Percentiles rank a stretch among this genome's conserved stretches.
These are phyloP conservation scores for Vireo griseus DNA, from an alignment of 2,797 vertebrate genomes.

Conservation along the genomic window DNA sequence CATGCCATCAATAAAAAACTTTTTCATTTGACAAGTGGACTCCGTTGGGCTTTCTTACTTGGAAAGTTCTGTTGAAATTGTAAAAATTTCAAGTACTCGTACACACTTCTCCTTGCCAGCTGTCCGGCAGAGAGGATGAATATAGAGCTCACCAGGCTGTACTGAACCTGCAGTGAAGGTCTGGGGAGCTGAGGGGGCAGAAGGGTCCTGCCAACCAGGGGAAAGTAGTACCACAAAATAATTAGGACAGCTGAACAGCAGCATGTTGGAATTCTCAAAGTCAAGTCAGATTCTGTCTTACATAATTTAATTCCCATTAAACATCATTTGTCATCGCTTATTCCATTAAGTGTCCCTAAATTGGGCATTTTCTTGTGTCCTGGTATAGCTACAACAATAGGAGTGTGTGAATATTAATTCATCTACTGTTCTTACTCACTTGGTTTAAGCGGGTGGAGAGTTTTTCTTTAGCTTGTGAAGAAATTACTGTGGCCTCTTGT, in stretches of 20 bases:
- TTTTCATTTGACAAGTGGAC: not conserved
- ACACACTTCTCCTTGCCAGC: not conserved
- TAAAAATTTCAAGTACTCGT: not conserved
- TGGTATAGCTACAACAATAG: not conserved
- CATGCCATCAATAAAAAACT: not conserved
- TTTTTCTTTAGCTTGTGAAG: not conserved
- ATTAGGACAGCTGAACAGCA: rapidly evolving
- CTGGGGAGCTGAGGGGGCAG: not conserved
- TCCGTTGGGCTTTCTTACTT: not conserved
- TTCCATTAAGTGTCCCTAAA: not conserved
- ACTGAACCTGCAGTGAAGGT: not conserved
- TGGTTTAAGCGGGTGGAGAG: not conserved
- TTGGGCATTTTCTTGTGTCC: not conserved
- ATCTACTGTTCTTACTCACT: not conserved
- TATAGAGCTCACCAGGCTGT: not conserved
- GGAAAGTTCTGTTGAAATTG: not conserved
- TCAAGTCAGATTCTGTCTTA: not conserved
- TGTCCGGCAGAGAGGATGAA: not conserved
- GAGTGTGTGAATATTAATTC: not conserved
- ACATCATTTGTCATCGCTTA: not conserved
- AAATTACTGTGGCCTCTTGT: not conserved
- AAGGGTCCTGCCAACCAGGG: not conserved
- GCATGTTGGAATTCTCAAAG: not conserved
- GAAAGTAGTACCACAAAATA: not conserved
- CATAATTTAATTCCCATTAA: not conserved